These are phyloP conservation scores for Clarias gariepinus DNA, from an alignment of 2,113 vertebrate species.

Conservation along the genomic window DNA sequence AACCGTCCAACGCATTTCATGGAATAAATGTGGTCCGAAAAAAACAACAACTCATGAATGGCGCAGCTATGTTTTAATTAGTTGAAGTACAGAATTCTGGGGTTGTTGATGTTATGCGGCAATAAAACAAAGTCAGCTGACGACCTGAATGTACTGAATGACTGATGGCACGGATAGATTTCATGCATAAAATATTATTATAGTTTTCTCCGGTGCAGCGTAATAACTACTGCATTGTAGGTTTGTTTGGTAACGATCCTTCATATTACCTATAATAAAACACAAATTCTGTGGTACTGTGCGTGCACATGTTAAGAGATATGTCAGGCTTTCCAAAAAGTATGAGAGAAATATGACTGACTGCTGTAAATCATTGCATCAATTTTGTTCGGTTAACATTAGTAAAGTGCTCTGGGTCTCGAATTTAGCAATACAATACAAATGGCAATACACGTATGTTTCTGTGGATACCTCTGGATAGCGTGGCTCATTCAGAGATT, in stretches of 20 bases:
- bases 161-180: no score
- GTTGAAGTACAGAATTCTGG: no score
- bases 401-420: neutral
- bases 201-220: no score
- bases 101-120: no score
- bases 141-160: no score
- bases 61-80: no score
- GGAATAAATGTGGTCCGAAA: no score
- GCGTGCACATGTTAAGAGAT: neutral
- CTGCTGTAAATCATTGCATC: neutral
- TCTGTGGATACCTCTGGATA: neutral
- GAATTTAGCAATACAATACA: neutral
- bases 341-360: neutral
- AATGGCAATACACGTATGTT: neutral
- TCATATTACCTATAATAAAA: neutral
- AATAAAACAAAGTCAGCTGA: no score
- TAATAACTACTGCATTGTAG: neutral
- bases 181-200: neutral
- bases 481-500: slow-evolving; percentile 9
- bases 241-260: neutral
- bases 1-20: no score
- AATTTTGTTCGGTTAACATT: neutral
- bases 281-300: neutral
- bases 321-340: neutral
- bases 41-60: no score